Evolutionary conservation across 2,888 invertebrate species (phyloP).

Genomic region (Dolomedes plantarius): DNA sequence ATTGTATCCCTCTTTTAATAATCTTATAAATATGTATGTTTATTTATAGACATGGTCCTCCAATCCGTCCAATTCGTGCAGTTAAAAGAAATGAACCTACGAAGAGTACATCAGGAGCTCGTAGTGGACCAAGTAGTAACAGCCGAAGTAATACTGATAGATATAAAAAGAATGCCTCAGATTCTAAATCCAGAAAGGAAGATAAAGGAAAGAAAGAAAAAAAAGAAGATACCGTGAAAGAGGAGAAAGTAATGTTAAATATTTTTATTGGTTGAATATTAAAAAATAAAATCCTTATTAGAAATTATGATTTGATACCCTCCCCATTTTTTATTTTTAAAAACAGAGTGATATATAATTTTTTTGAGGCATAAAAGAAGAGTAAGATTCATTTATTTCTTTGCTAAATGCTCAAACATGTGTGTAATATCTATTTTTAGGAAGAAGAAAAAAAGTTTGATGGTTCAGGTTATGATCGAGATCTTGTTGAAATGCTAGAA

Average conservation of each 20-base stretch:
- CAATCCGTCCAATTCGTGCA: constrained; percentile 60
- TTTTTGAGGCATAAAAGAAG: too few species aligned
- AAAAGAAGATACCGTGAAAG: constrained; percentile 70
- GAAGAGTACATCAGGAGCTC: constrained; percentile 6
- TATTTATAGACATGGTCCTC: constrained; percentile 61
- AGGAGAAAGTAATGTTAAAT: constrained; percentile 67
- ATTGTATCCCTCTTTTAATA: background rate
- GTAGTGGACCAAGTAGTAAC: constrained; percentile 41
- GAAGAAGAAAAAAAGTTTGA: constrained; percentile 80
- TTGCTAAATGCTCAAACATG: too few species aligned
- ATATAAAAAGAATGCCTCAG: constrained; percentile 39
- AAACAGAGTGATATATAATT: too few species aligned
- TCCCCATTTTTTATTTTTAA: too few species aligned
- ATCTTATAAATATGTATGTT: background rate
- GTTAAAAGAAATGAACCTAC: constrained; percentile 47
- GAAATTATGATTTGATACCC: too few species aligned
- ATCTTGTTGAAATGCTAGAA: constrained; percentile 94
- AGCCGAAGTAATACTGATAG: constrained; percentile 60
- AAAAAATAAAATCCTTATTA: too few species aligned
- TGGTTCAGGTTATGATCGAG: constrained; percentile 87
- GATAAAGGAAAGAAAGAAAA: constrained; percentile 73
- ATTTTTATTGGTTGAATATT: too few species aligned
- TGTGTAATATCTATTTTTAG: constrained; percentile 74
- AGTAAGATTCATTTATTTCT: too few species aligned
- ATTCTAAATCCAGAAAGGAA: constrained; percentile 69